These are phyloP conservation scores for Eupithecia abbreviata DNA, from an alignment of 2,888 invertebrate genomes.

Conservation along the genomic window DNA sequence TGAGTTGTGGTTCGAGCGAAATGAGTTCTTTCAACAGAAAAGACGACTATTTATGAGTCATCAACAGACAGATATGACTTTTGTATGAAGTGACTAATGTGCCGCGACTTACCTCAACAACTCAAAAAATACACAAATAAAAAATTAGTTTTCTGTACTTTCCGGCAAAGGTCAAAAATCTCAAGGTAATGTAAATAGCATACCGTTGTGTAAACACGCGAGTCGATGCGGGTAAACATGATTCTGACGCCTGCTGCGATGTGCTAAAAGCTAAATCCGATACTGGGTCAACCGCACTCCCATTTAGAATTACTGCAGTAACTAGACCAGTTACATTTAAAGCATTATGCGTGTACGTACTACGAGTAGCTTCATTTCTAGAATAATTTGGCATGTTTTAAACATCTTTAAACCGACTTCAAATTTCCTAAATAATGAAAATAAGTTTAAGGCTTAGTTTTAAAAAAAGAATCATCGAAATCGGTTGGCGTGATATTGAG, in stretches of 20 bases:
- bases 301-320: conserved; percentile 18
- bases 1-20: too few relatives aligned
- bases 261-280: conserved; percentile 16
- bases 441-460: too few relatives aligned
- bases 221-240: neutral
- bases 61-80: too few relatives aligned
- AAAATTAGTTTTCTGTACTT: neutral
- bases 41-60: too few relatives aligned
- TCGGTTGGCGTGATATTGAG: too few relatives aligned
- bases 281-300: conserved; percentile 17
- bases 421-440: too few relatives aligned
- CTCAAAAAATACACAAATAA: neutral
- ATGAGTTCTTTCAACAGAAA: too few relatives aligned
- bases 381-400: too few relatives aligned
- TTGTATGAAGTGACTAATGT: neutral
- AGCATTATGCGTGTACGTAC: neutral
- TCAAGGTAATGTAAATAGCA: neutral
- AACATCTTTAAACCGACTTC: too few relatives aligned
- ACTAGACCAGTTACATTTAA: conserved; percentile 15
- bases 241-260: conserved; percentile 1
- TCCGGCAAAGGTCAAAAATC: conserved; percentile 3
- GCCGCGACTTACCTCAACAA: neutral
- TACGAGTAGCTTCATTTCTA: neutral
- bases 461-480: too few relatives aligned
- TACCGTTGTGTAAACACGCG: conserved; percentile 11